phyloP scores from a whole-genome alignment of 2,113 vertebrate species.

The Nerophis lumbriciformis region DNA sequence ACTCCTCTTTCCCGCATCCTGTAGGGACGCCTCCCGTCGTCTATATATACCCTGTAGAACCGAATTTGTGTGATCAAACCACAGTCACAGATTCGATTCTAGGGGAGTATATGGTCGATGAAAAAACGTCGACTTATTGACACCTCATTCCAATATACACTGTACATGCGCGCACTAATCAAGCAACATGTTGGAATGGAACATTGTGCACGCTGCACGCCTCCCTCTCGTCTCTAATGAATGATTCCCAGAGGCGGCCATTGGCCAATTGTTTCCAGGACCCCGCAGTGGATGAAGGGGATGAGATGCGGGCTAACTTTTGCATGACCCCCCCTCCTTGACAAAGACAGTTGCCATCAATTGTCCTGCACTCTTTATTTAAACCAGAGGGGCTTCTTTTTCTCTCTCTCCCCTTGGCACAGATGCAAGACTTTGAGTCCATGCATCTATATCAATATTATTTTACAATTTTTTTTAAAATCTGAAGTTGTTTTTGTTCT shows the following conservation, averaged over 20 bases:
- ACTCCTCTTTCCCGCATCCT: background rate
- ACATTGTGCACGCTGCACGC: constrained; percentile 21
- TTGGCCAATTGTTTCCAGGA: constrained; percentile 58
- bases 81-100: constrained; percentile 99
- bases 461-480: background rate
- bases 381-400: constrained; percentile 68
- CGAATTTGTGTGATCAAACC: constrained; percentile 86
- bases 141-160: background rate
- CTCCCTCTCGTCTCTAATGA: constrained; percentile 56
- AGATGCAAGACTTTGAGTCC: constrained; percentile 24
- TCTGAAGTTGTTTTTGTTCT: background rate
- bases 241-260: constrained; percentile 70
- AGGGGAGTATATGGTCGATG: constrained; percentile 99
- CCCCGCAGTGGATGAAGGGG: constrained; percentile 66
- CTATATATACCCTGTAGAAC: constrained; percentile 92
- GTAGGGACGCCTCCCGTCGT: constrained; percentile 54
- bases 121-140: constrained; percentile 87
- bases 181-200: constrained; percentile 4
- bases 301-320: constrained; percentile 95
- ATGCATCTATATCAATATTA: background rate
- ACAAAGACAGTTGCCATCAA: constrained; percentile 88
- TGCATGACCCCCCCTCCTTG: constrained; percentile 85
- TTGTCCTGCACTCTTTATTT: constrained; percentile 74
- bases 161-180: background rate
- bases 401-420: constrained; percentile 56